These are phyloP conservation scores for Eulithis prunata DNA, from an alignment of 2,888 invertebrate genomes.

Conservation along the genomic window DNA sequence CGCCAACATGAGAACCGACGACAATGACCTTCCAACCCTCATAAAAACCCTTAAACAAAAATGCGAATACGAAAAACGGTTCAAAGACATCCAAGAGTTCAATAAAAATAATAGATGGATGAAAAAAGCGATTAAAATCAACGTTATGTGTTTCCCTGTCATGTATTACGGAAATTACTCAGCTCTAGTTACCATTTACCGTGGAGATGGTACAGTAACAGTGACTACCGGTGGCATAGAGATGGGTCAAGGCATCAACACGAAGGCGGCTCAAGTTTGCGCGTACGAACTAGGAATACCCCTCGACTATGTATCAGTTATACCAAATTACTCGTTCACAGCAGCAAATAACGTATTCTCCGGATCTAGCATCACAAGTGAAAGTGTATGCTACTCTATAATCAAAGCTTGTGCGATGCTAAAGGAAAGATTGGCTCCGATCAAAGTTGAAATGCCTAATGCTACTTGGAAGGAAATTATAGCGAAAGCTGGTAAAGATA, in stretches of 20 bases:
- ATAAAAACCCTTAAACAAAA: constrained; percentile 81
- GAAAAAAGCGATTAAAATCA: constrained; percentile 87
- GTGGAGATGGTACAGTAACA: constrained; percentile 88
- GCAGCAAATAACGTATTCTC: constrained; percentile 86
- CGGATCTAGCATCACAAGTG: constrained; percentile 88
- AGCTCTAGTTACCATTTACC: constrained; percentile 87
- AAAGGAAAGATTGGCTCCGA: constrained; percentile 82
- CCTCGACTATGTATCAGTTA: constrained; percentile 84
- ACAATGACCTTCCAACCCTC: constrained; percentile 77
- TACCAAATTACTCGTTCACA: constrained; percentile 84
- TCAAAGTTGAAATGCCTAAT: constrained; percentile 73
- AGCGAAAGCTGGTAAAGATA: constrained; percentile 76
- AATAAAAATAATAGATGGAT: constrained; percentile 89
- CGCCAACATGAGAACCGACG: constrained; percentile 79
- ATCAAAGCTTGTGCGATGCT: constrained; percentile 86
- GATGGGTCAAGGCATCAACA: constrained; percentile 92
- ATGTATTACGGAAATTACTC: constrained; percentile 82
- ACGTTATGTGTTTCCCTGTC: constrained; percentile 87
- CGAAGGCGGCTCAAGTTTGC: constrained; percentile 90
- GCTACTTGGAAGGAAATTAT: constrained; percentile 85
- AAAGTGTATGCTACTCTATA: constrained; percentile 82
- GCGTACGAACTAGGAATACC: constrained; percentile 89
- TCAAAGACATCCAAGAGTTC: constrained; percentile 79
- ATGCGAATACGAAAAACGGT: constrained; percentile 82
- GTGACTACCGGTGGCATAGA: constrained; percentile 88